These are phyloP conservation scores for Monochamus alternatus DNA, from an alignment of 2,888 invertebrate genomes.

Conservation along the genomic window DNA sequence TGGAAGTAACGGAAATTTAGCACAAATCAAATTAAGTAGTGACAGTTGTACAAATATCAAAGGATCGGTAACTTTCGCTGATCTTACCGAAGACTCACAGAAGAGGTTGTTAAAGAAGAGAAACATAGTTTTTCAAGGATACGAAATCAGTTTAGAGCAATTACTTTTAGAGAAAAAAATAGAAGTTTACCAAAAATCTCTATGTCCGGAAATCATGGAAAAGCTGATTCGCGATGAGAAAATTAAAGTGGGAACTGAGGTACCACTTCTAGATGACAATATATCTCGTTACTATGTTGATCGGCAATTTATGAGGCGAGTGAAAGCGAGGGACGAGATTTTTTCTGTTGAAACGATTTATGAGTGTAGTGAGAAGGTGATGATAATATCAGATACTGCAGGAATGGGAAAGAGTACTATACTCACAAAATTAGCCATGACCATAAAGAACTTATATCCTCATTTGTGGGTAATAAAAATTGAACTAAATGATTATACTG, in stretches of 20 bases:
- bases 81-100: slow-evolving; percentile 6
- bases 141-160: background rate
- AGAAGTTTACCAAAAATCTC: background rate
- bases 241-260: background rate
- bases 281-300: slow-evolving; percentile 13
- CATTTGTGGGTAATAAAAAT: slow-evolving; percentile 19
- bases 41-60: background rate
- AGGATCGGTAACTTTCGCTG: background rate
- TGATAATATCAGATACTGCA: slow-evolving; percentile 28
- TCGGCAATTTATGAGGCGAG: background rate
- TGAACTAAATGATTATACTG: slow-evolving; percentile 12
- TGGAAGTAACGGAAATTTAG: background rate
- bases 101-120: background rate
- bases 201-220: slow-evolving; percentile 2
- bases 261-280: background rate
- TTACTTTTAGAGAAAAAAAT: background rate
- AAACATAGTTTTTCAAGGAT: slow-evolving; percentile 30
- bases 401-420: slow-evolving; percentile 37
- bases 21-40: background rate
- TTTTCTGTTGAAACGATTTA: slow-evolving; percentile 5
- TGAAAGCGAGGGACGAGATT: background rate
- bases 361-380: slow-evolving; percentile 12
- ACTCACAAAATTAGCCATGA: slow-evolving; percentile 16
- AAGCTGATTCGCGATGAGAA: slow-evolving; percentile 5
- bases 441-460: background rate